Conservation (phyloP, 2,888 invertebrate species). For the Papilio demoleus region DNA sequence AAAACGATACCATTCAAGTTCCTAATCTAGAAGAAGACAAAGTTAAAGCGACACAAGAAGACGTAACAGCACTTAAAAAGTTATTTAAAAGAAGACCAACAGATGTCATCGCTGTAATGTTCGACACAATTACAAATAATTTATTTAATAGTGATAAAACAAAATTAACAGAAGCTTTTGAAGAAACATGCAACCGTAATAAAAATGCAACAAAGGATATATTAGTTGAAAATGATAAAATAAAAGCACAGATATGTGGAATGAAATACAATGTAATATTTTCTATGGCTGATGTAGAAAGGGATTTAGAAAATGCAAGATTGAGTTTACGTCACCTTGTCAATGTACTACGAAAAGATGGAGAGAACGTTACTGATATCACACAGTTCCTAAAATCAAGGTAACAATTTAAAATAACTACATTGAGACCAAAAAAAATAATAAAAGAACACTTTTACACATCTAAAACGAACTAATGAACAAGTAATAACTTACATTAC, state of each 20-base stretch:
- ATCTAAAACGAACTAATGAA: no score
- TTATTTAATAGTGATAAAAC: constrained; percentile 50
- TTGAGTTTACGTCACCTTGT: constrained; percentile 59
- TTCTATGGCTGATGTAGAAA: constrained; percentile 52
- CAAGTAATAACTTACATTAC: no score
- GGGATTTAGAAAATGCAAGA: constrained; percentile 56
- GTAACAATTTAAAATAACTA: constrained; percentile 49
- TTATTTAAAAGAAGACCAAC: constrained; percentile 65
- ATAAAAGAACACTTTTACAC: no score
- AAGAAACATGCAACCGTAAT: constrained; percentile 57
- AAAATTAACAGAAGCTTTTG: constrained; percentile 43
- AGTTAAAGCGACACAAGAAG: constrained; percentile 52
- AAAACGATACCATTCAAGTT: constrained; percentile 48
- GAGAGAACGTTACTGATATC: constrained; percentile 53
- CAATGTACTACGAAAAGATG: constrained; percentile 50
- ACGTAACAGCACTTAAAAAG: constrained; percentile 58
- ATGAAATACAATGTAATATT: constrained; percentile 65
- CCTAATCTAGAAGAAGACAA: constrained; percentile 52
- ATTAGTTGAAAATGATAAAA: constrained; percentile 59
- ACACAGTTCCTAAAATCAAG: constrained; percentile 60
- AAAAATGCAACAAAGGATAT: constrained; percentile 60
- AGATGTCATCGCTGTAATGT: constrained; percentile 66
- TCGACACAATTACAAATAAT: constrained; percentile 68
- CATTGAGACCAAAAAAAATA: no score
- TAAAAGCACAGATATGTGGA: constrained; percentile 63